Conservation (phyloP, 2,888 invertebrate genomes). For the Microdon myrmicae region DNA sequence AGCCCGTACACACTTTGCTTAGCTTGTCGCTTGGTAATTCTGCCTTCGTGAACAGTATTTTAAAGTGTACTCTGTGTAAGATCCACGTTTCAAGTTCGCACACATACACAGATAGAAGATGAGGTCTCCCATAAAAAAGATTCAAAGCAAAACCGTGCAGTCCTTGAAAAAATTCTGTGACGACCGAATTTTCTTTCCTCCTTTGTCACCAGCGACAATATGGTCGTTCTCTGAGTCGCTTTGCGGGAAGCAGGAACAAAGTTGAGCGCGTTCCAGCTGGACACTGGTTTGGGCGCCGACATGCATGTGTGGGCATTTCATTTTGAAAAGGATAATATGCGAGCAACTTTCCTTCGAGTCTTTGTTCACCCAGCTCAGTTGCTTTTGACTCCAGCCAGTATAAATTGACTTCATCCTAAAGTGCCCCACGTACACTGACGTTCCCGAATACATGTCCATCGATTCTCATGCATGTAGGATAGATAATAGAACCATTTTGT, state of each 20-base stretch:
- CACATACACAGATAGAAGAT: conserved; percentile 13
- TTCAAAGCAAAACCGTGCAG: conserved; percentile 35
- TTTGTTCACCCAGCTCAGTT: conserved; percentile 15
- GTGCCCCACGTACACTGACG: conserved; percentile 1
- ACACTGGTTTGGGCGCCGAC: conserved; percentile 8
- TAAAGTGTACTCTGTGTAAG: conserved; percentile 10
- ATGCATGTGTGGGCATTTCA: conserved; percentile 23
- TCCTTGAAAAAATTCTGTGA: conserved; percentile 28
- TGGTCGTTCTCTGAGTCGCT: conserved; percentile 8
- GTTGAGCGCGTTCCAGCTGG: conserved; percentile 35
- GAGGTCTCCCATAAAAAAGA: conserved; percentile 19
- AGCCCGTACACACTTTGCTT: conserved; percentile 13
- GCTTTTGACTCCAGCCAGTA: conserved; percentile 19
- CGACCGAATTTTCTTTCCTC: conserved; percentile 15
- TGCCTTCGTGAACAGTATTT: conserved; percentile 24
- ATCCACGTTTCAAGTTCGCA: conserved; percentile 1
- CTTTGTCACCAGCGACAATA: conserved; percentile 27
- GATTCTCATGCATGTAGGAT: conserved; percentile 37
- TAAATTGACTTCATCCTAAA: conserved; percentile 30
- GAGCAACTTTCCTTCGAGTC: conserved; percentile 8
- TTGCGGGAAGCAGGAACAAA: conserved; percentile 20
- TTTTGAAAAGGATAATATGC: conserved; percentile 14
- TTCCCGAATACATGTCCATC: conserved; percentile 7
- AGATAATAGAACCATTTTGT: conserved; percentile 40
- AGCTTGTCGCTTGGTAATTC: conserved; percentile 1